These are phyloP conservation scores for Apolygus lucorum DNA, from an alignment of 1,140 invertebrate species.

Conservation along the genomic window DNA sequence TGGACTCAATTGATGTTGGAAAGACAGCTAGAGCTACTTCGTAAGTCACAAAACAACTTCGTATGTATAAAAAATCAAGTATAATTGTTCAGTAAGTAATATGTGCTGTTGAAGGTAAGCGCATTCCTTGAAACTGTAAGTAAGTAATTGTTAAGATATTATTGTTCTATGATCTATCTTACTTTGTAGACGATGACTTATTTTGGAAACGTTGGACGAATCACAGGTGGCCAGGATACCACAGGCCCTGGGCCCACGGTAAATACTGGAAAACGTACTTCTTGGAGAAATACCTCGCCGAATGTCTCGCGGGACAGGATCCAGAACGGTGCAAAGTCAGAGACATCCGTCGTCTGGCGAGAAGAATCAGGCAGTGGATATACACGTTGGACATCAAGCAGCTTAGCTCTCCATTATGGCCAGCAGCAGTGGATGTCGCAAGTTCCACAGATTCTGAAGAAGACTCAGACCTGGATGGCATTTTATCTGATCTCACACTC, in stretches of 20 bases:
- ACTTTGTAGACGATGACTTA: conserved; percentile 1
- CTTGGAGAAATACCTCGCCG: conserved; percentile 1
- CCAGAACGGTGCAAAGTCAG: background rate
- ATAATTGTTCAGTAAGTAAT: too few relatives aligned
- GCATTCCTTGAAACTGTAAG: too few relatives aligned
- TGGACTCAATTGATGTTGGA: too few relatives aligned
- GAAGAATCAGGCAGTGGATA: background rate
- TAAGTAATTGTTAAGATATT: too few relatives aligned
- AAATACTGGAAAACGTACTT: conserved; percentile 14
- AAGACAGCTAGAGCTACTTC: too few relatives aligned
- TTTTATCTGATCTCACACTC: background rate
- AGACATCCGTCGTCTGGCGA: background rate
- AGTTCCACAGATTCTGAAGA: background rate
- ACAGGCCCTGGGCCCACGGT: background rate
- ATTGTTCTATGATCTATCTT: too few relatives aligned
- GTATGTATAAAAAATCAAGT: too few relatives aligned
- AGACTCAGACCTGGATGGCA: background rate
- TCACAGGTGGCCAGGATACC: conserved; percentile 1
- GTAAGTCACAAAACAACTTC: too few relatives aligned
- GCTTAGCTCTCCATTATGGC: background rate
- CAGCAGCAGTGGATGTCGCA: background rate
- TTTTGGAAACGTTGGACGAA: conserved; percentile 14
- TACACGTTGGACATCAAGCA: background rate
- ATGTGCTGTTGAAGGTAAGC: too few relatives aligned
- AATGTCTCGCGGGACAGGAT: background rate